Evolutionary conservation across 1,140 invertebrate genomes (phyloP), one percentile per base, ranked within the genome.

Genomic region (Plodia interpunctella): DNA sequence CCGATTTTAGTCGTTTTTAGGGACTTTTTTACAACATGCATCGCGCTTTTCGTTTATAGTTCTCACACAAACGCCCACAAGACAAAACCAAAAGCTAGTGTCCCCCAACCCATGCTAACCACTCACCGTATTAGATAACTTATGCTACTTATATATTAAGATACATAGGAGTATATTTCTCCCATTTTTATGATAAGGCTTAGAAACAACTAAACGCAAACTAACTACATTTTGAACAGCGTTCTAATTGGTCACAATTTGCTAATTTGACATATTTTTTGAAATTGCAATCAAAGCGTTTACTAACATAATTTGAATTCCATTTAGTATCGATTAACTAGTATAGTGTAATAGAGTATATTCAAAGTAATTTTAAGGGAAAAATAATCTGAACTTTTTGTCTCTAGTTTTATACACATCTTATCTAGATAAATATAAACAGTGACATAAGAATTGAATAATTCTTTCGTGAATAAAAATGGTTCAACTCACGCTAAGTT

Each of bases 31-130:
- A 63, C 35, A 58, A 69, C 52, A 68, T 76, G 74, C 74, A 74
- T 57, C 50, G 56, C 51, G 30, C 19, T 38, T 65, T n/a, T 55
- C 17, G 30, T 59, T 58, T 49, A 19, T 55, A 28, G 57, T 65
- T 69, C 57, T 66, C 68, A 76, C 70, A 74, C 72, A 78, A 73
- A 76, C 69, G 69, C 75, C 74, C 72, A 75, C 72, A 76, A 74
- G 55, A 75, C 73, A 78, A 76, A 79, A 84, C 80, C 81, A 87
- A 87, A 86, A 87, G 83, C 83, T 78, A 76, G 76, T 76, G 78
- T 74, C 60, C 58, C 77, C 76, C 73, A 74, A 64, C 75, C 79
- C 82, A 85, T 83, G 82, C 82, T 70, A 64, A 70, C 65, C 71
- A 75, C 75, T 80, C 74, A 82, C 76, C 78, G 70, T 68, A 21